Evolutionary conservation across 1,140 invertebrate species (phyloP).

Genomic region (Drosophila ambigua): DNA sequence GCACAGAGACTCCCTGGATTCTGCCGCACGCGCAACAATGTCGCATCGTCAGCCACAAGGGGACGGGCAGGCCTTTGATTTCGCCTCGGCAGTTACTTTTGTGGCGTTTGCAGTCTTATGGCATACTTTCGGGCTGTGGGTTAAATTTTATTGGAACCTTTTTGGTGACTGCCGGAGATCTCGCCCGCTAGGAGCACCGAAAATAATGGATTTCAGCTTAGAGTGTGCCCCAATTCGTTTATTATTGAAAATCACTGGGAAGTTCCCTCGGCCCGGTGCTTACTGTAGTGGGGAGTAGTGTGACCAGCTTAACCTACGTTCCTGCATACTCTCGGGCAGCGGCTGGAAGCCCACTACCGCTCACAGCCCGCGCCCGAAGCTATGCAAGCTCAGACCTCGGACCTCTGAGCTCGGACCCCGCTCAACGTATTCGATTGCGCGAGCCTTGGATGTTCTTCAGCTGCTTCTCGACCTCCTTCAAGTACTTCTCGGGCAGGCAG

Average conservation of each 20-base stretch:
- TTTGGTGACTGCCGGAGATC: neutral
- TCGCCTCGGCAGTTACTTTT: constrained; percentile 47
- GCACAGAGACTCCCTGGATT: constrained; percentile 1
- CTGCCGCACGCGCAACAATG: constrained; percentile 65
- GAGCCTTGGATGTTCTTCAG: constrained; percentile 66
- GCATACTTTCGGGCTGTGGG: constrained; percentile 65
- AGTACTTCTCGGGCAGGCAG: constrained; percentile 82
- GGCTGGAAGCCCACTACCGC: neutral
- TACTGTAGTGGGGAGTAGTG: neutral
- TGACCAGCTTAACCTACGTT: neutral
- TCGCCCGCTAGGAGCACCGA: no score
- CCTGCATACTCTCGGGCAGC: constrained; percentile 45
- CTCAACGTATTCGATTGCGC: constrained; percentile 62
- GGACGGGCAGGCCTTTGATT: constrained; percentile 56
- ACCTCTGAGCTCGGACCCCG: neutral
- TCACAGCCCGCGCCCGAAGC: constrained; percentile 13
- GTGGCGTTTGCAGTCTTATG: constrained; percentile 28
- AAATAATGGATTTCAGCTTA: neutral
- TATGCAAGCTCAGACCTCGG: constrained; percentile 30
- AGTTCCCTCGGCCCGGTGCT: no score
- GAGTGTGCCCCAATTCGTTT: neutral
- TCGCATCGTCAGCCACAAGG: constrained; percentile 45
- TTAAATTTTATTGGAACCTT: constrained; percentile 28
- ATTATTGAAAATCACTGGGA: neutral
- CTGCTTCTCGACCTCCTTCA: constrained; percentile 84